Evolutionary conservation across 2,888 invertebrate genomes (phyloP), one percentile per base, ranked within the genome.

Genomic region (Allolobophora icterica): DNA sequence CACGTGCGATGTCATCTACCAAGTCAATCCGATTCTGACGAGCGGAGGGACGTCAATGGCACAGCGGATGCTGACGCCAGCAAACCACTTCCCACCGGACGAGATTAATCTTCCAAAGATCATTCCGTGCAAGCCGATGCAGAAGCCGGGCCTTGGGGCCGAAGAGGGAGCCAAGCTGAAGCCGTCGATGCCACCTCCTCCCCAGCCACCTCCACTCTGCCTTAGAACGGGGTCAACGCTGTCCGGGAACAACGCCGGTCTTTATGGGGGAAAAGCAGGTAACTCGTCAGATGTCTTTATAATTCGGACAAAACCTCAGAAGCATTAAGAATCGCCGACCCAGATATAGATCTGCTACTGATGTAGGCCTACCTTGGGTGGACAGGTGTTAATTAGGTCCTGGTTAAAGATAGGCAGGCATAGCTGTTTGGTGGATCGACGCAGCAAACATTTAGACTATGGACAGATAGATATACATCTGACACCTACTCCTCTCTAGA

Each of bases 11-110:
- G 24, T 87, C 34, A 38, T 24, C 38, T 87, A 87, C 38, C 84
- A 84, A 35, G 34, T 87, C 35, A 87, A 87, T 87, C 38, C 87
- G 21, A 34, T 13, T 17, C 87, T 87, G 87, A 35, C 87, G 21
- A 38, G 87, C 87, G 87, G 87, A 34, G 87, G 87, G 87, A 35
- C 87, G 87, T 17, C 87, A 87, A 38, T 33, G n/a, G 87, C 87
- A 87, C 33, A 34, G 87, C 34, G 87, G 87, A 34, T 34, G 87
- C 35, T 87, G 87, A 87, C 34, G 19, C 87, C 33, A 33, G 87
- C 87, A 8, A 38, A 87, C 38, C 38, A 38, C 87, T 34, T 87
- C 35, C 87, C 87, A 0, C 87, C 87, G 17, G 87, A 87, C 17
- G 87, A 87, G 87, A 38, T 35, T 11, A 38, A 24, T 35, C 87